Evolutionary conservation across 1,140 invertebrate species (phyloP).

Genomic region (Heliconius eleuchia): DNA sequence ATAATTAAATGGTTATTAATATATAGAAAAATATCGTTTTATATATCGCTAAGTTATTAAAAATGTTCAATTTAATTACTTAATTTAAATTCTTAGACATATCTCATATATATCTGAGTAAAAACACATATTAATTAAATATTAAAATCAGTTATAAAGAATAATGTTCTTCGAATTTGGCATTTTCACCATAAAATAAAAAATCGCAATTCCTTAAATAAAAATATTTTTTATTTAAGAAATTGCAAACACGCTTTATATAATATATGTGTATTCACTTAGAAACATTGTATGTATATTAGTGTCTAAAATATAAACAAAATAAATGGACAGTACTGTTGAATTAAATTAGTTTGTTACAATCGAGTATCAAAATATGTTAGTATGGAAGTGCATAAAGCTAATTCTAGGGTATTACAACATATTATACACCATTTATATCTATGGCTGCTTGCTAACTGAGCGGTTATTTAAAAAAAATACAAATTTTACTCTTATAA

Average conservation of each 20-base stretch:
- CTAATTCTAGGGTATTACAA: constrained; percentile 19
- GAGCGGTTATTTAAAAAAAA: not conserved
- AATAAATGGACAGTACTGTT: constrained; percentile 24
- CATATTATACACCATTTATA: constrained; percentile 38
- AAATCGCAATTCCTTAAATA: too few relatives aligned
- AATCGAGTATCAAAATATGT: constrained; percentile 53
- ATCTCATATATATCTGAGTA: not conserved
- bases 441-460: constrained; percentile 40
- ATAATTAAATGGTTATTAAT: constrained; percentile 7
- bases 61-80: constrained; percentile 4
- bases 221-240: not conserved
- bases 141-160: not conserved
- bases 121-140: not conserved
- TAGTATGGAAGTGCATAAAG: constrained; percentile 67
- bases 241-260: constrained; percentile 1
- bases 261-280: not conserved
- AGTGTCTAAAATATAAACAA: constrained; percentile 13
- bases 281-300: not conserved
- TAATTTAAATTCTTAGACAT: not conserved
- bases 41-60: not conserved
- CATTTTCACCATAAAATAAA: not conserved
- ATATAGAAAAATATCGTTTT: not conserved
- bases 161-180: not conserved
- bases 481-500: too few relatives aligned
- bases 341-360: constrained; percentile 11